Conservation (phyloP, 2,888 invertebrate species). For the Metallyticus violacea region DNA sequence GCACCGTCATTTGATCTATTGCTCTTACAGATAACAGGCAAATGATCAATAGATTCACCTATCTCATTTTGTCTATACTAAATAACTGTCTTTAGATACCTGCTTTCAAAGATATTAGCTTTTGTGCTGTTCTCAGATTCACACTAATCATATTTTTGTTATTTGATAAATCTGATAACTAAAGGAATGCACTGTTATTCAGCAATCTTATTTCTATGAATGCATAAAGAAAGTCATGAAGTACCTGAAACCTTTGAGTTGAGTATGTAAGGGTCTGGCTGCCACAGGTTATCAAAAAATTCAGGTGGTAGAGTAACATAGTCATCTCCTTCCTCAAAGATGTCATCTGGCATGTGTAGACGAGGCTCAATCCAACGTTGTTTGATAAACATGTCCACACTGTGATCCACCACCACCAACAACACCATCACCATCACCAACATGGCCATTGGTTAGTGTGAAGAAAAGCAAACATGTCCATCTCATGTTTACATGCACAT, state of each 20-base stretch:
- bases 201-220: background rate
- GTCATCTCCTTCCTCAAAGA: slow-evolving; percentile 78
- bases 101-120: no score
- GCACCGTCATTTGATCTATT: no score
- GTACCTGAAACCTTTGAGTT: slow-evolving; percentile 82
- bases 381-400: slow-evolving; percentile 81
- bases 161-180: slow-evolving; percentile 29
- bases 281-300: slow-evolving; percentile 83
- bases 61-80: no score
- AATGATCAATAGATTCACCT: no score
- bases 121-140: no score
- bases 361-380: slow-evolving; percentile 80
- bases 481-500: background rate
- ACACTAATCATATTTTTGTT: no score
- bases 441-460: background rate
- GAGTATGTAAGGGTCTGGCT: slow-evolving; percentile 80
- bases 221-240: slow-evolving; percentile 13
- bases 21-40: no score
- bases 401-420: slow-evolving; percentile 41
- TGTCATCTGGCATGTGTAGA: slow-evolving; percentile 69
- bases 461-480: background rate
- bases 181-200: background rate
- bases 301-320: slow-evolving; percentile 76
- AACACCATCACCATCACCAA: slow-evolving; percentile 9
- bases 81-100: no score